Percentiles rank a stretch among this genome's conserved stretches.
These are phyloP conservation scores for Chlamydotis undulata DNA, from an alignment of 2,113 vertebrate species.

Conservation along the genomic window DNA sequence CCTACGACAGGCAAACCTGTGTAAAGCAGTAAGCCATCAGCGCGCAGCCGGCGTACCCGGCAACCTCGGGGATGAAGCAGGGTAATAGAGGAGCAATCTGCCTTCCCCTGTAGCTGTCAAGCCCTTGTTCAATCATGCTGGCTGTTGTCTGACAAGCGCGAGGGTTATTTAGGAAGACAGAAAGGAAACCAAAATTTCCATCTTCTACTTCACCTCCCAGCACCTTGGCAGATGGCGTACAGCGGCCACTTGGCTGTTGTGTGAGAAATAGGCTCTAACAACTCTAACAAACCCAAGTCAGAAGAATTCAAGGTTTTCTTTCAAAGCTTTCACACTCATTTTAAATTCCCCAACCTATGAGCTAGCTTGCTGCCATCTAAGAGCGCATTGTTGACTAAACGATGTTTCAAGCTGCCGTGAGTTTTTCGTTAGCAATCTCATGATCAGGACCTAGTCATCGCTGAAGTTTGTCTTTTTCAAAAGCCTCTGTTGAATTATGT, in stretches of 20 bases:
- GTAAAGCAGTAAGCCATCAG: fast-evolving
- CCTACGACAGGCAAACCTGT: fast-evolving
- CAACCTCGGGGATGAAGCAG: not conserved
- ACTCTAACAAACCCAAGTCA: not conserved
- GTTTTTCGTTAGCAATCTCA: not conserved
- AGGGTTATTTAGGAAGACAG: not conserved
- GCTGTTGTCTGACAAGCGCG: not conserved
- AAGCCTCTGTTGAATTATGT: not conserved
- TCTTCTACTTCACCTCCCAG: not conserved
- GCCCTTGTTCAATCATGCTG: too few species aligned
- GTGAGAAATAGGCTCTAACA: not conserved
- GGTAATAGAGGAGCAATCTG: not conserved
- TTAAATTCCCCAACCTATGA: not conserved
- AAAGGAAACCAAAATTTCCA: not conserved
- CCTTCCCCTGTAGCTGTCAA: not conserved
- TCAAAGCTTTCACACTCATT: not conserved
- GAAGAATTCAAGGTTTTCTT: not conserved
- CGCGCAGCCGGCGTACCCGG: fast-evolving
- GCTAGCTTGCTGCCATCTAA: not conserved
- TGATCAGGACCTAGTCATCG: not conserved
- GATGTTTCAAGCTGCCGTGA: not conserved
- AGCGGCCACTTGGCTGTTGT: not conserved
- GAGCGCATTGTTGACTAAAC: not conserved
- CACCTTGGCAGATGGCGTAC: not conserved
- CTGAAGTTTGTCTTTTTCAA: not conserved